Conservation (phyloP, 2,888 invertebrate genomes). For the Rhabditoides inermis region DNA sequence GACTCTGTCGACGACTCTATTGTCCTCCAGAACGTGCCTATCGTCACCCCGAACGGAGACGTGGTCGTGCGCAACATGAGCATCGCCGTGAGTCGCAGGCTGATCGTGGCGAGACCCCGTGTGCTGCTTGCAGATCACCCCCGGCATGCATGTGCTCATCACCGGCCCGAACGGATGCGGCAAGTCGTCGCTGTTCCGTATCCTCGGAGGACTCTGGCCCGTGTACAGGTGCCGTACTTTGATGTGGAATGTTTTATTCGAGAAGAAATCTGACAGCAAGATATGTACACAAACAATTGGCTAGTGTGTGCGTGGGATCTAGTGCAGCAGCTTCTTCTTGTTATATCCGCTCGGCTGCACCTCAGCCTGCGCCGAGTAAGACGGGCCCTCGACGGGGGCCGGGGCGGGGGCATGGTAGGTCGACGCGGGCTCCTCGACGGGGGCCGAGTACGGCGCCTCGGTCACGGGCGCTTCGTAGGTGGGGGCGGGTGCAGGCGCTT, state of each 20-base stretch:
- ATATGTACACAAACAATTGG: not conserved
- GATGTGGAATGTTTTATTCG: not conserved
- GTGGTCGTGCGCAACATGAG: slow-evolving; percentile 76
- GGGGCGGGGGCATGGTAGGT: too few relatives aligned
- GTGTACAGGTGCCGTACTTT: slow-evolving; percentile 70
- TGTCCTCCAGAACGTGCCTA: slow-evolving; percentile 81
- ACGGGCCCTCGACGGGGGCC: too few relatives aligned
- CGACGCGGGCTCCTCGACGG: too few relatives aligned
- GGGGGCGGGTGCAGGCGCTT: too few relatives aligned
- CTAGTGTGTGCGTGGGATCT: too few relatives aligned
- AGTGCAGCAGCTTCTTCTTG: too few relatives aligned
- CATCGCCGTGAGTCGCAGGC: slow-evolving; percentile 65
- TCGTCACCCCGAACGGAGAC: slow-evolving; percentile 95
- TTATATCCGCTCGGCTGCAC: too few relatives aligned
- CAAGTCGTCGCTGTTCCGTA: slow-evolving; percentile 89
- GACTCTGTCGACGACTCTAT: slow-evolving; percentile 69
- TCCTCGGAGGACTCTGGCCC: slow-evolving; percentile 92
- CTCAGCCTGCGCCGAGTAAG: too few relatives aligned
- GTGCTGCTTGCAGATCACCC: slow-evolving; percentile 61
- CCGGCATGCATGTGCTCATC: slow-evolving; percentile 91
- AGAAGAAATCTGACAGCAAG: not conserved
- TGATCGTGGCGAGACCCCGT: not conserved
- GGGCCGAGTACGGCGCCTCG: too few relatives aligned
- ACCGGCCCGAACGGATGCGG: slow-evolving; percentile 98
- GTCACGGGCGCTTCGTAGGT: too few relatives aligned